Evolutionary conservation across 1,140 invertebrate species (phyloP), one percentile per base, ranked within the genome.

Genomic region (Drosophila novamexicana): DNA sequence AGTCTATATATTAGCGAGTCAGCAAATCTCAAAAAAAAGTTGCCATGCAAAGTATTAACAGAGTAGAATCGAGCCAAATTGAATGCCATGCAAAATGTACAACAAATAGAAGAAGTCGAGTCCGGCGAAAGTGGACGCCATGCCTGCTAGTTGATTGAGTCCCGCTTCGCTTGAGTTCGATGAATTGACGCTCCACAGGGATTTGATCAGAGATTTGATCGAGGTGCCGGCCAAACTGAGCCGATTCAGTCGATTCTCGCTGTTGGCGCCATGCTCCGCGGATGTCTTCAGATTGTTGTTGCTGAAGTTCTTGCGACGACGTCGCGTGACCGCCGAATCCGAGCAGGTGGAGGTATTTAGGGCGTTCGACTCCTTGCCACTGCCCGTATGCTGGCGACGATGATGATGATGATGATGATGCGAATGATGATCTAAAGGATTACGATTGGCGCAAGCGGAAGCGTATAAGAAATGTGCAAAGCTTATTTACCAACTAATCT

Each of bases 121-220:
- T 18, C 2, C 2, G 14, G 16, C 2, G 14, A 16, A 34, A 59
- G 32, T 47, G 14, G 39, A 10, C 6, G 39, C 66, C 90, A 62
- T 92, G 91, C 91, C 91, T 92, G 94, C 94, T 68, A 97, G 94
- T 93, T 96, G 96, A 94, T 97, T 97, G 78, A 97, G 94, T 79
- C 96, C 96, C 65, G 94, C 92, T 91, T 94, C 95, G 42, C 95
- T 93, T 54, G 95, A 95, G 50, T 94, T 95, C 10, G 95, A 94
- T 18, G 95, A 94, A 74, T 96, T 96, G 75, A 94, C 94, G 75
- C 94, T 96, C 96, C 96, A 97, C 61, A 97, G 93, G 9, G 96
- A 97, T 89, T 96, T 96, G 91, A 97, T 97, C 8, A 73, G 54
- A 6, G 64, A 73, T 94, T 97, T 97, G 83, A 93, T 93, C 14